These are phyloP conservation scores for Lophura nycthemera DNA, from an alignment of 2,113 vertebrate genomes.

Conservation along the genomic window DNA sequence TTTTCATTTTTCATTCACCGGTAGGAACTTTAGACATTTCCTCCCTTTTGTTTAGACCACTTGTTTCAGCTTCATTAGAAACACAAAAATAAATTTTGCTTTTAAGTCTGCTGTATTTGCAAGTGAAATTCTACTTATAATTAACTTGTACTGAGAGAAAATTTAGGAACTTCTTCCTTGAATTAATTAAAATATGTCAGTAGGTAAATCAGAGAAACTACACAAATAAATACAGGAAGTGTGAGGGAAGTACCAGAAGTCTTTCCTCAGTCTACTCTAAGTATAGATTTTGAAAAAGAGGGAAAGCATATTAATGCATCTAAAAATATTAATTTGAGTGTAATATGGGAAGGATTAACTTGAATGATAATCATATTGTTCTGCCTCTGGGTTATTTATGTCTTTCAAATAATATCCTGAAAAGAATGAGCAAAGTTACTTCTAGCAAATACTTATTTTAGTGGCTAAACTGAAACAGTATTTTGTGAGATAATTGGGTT, in stretches of 20 bases:
- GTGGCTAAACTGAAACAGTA: conserved; percentile 18
- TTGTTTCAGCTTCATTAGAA: conserved; percentile 6
- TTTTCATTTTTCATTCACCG: conserved; percentile 40
- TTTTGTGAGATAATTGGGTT: conserved; percentile 13
- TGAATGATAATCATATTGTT: neutral
- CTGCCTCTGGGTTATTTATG: neutral
- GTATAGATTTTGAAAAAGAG: neutral
- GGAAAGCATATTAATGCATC: neutral
- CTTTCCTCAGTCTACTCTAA: neutral
- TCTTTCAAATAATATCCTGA: conserved; percentile 30
- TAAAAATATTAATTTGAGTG: conserved; percentile 16
- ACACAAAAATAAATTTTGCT: neutral
- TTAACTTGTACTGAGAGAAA: neutral
- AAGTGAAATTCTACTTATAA: neutral
- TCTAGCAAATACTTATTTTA: conserved; percentile 41
- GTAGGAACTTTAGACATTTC: neutral
- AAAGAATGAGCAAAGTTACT: conserved; percentile 19
- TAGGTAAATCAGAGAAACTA: neutral
- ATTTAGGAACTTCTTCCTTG: neutral
- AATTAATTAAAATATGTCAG: neutral
- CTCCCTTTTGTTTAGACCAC: neutral
- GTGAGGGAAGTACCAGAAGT: neutral
- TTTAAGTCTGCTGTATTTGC: neutral
- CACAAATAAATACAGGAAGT: neutral
- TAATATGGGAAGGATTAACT: neutral